Conservation (phyloP, 2,113 vertebrate genomes). For the Phyllostomus hastatus region DNA sequence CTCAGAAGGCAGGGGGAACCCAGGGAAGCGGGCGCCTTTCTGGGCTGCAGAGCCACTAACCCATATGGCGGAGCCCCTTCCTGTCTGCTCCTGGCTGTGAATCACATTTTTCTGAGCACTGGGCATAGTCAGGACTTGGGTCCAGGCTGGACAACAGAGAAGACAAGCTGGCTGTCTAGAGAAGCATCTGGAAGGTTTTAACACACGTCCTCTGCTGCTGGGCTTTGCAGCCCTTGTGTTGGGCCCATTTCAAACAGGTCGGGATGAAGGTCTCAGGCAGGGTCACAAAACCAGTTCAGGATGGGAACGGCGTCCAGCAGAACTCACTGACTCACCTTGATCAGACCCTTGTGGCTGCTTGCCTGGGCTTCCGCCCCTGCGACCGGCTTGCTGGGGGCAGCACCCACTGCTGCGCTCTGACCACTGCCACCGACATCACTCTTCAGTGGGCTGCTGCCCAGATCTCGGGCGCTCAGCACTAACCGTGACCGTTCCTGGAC, state of each 20-base stretch:
- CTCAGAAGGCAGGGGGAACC: neutral
- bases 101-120: neutral
- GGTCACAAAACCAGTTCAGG: neutral
- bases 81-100: neutral
- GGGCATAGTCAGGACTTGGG: neutral
- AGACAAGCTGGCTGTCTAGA: neutral
- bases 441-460: neutral
- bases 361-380: too few relatives aligned
- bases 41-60: neutral
- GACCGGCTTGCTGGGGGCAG: neutral
- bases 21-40: neutral
- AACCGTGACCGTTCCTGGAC: neutral
- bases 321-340: neutral
- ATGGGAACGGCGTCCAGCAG: neutral
- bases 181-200: neutral
- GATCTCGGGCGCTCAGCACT: neutral
- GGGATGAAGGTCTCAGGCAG: neutral
- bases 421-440: neutral
- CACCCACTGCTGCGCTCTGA: neutral
- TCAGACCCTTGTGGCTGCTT: neutral
- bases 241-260: neutral
- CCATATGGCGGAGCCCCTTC: neutral
- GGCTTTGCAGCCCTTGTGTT: accelerated
- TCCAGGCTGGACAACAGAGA: neutral
- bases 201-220: neutral